These are phyloP conservation scores for Phortica okadai DNA, from an alignment of 2,888 invertebrate genomes.

Conservation along the genomic window DNA sequence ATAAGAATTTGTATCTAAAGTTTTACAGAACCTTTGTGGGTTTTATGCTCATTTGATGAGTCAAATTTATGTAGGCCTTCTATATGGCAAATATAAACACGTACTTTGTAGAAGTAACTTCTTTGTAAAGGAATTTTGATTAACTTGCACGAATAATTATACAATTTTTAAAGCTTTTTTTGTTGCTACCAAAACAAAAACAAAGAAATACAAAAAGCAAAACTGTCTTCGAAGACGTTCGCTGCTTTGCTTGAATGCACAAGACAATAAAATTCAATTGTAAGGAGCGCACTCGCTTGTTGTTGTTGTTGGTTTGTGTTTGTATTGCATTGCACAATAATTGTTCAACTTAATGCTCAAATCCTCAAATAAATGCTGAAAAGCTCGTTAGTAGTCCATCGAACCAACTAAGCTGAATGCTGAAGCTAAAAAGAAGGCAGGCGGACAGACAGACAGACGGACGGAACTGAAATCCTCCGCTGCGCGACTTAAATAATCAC, in stretches of 20 bases:
- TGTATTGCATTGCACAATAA: slow-evolving; percentile 26
- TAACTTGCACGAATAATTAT: slow-evolving; percentile 66
- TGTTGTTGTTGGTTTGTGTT: background rate
- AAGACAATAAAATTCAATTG: slow-evolving; percentile 16
- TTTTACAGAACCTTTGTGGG: too few relatives aligned
- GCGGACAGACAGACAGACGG: too few relatives aligned
- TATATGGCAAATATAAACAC: too few relatives aligned
- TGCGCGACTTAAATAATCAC: slow-evolving; percentile 64
- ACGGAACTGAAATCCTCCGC: slow-evolving; percentile 17
- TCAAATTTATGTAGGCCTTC: too few relatives aligned
- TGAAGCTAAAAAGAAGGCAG: slow-evolving; percentile 38
- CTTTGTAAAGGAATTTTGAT: slow-evolving; percentile 60
- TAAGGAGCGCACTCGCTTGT: background rate
- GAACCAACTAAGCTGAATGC: slow-evolving; percentile 58
- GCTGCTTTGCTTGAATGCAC: background rate
- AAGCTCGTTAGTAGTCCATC: slow-evolving; percentile 44
- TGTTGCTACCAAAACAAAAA: background rate
- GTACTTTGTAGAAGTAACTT: too few relatives aligned
- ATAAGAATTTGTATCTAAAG: too few relatives aligned
- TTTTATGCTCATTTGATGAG: too few relatives aligned
- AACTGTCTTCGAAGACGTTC: background rate
- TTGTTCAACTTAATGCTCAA: slow-evolving; percentile 11
- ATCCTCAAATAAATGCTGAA: slow-evolving; percentile 65
- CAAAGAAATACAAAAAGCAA: background rate
- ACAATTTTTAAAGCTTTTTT: background rate